Base-by-base conservation (phyloP, 2,888 invertebrate genomes). In the Cataglyphis albicans region DNA sequence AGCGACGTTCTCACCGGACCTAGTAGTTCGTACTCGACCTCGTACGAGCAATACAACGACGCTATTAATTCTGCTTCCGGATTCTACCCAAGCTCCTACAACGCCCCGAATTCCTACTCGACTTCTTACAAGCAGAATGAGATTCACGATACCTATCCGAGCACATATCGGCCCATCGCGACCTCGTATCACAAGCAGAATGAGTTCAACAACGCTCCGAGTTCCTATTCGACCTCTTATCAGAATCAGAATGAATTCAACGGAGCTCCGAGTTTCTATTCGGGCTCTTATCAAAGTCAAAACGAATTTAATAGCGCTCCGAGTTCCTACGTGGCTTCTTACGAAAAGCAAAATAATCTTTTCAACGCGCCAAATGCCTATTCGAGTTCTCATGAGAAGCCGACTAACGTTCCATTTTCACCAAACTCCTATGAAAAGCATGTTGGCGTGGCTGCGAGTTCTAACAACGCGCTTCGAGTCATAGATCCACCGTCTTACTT, bases 401-500 rank as follows among this genome's bases (percentile, higher is more conserved):
- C 41, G 68, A 3, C 10, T 38, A 12, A 3, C 21, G 25, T n/a
- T 15, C 57, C 29, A 15, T 15, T 41, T n/a, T 18, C 32, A 15
- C 10, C 67, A 15, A 48, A 3, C 15, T 15, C 41, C 21, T 21
- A 57, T 21, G 52, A 52, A 2, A 52, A 52, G 52, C 52, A 52
- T n/a, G n/a, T 1, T 7, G 52, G n/a, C 4, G 0, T 44, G 4
- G 12, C 1, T 18, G 57, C 41, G 57, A 29, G n/a, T 55, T 12
- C 68, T 21, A 12, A 78, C 57, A 41, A 68, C 2, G 78, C 78
- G 4, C 78, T 78, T 29, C 70, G 6, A 12, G 2, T 78, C 3
- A 44, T 78, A 21, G 59, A 78, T 35, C 78, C 78, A 10, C 67
- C 74, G 7, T 12, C 35, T 70, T 70, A 59, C 44, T 18, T 48